A percentile compares a stretch with the other conserved stretches of the same genome.
These are phyloP conservation scores for Pemphredon lugubris DNA, from an alignment of 2,888 invertebrate genomes.

Conservation along the genomic window DNA sequence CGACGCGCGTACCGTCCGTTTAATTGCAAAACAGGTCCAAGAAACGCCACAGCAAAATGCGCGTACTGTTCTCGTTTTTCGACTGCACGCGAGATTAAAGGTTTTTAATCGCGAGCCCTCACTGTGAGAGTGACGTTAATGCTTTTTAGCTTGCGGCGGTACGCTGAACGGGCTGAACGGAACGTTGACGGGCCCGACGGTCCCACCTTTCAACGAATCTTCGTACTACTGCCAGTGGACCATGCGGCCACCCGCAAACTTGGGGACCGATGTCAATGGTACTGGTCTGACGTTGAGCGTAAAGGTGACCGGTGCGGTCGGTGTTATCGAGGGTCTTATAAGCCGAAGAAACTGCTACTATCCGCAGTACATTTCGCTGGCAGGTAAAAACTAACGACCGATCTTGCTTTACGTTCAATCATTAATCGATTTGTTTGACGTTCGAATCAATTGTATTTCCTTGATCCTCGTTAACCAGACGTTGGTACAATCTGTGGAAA, in stretches of 20 bases:
- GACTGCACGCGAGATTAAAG: too few species aligned
- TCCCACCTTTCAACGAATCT: conserved; percentile 69
- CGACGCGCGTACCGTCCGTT: too few species aligned
- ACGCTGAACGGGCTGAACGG: conserved; percentile 56
- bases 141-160: conserved; percentile 75
- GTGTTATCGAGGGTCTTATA: not conserved
- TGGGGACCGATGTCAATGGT: conserved; percentile 38
- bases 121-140: too few species aligned
- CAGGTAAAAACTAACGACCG: conserved; percentile 52
- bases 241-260: conserved; percentile 60
- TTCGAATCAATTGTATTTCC: not conserved
- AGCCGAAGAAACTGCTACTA: conserved; percentile 20
- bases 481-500: conserved; percentile 72
- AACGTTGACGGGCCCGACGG: conserved; percentile 57
- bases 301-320: conserved; percentile 60
- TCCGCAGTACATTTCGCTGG: conserved; percentile 31
- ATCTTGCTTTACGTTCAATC: too few species aligned
- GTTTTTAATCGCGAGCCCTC: too few species aligned
- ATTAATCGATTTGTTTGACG: too few species aligned
- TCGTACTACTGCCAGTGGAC: conserved; percentile 74
- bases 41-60: too few species aligned
- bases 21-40: too few species aligned
- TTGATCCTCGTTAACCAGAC: conserved; percentile 17
- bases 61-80: too few species aligned
- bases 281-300: conserved; percentile 69